Conservation (phyloP, 2,113 vertebrate species). For the cattle (Bos taurus) region ARS-UCD2.0 NC_037334.1:52837501-52838000, state of each 20-base stretch:
- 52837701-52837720: neutral
- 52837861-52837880: neutral
- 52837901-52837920: neutral
- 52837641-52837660: neutral
- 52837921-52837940: neutral
- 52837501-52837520: neutral
- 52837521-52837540: neutral
- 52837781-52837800: slow-evolving; percentile 27
- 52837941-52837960: neutral
- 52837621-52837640: neutral
- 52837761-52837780: neutral
- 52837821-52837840: neutral
- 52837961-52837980: neutral
- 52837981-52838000: neutral
- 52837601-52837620: neutral
- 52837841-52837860: neutral
- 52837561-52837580: neutral
- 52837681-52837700: neutral
- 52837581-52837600: neutral
- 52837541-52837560: neutral
- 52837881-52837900: slow-evolving; percentile 11
- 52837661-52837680: neutral
- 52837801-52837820: neutral
- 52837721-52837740: neutral
- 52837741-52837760: neutral